A percentile compares a stretch with the other conserved stretches of the same genome.
Evolutionary conservation across 2,888 invertebrate genomes (phyloP).

Genomic region (Tethea ocularis): DNA sequence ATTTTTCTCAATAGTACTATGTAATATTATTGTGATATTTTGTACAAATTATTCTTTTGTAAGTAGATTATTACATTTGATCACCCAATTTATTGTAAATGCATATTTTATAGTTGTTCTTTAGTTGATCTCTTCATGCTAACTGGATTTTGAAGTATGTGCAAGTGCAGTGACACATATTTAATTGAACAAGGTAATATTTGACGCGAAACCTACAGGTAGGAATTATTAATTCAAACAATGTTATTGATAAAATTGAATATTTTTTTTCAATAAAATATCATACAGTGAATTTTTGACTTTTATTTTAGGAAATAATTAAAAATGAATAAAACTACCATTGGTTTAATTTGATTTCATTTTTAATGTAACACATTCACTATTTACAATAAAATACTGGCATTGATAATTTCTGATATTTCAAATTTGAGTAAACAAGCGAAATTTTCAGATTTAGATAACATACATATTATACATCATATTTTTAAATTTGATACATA

Average conservation of each 20-base stretch:
- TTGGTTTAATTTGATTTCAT: conserved; percentile 57
- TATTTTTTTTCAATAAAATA: conserved; percentile 79
- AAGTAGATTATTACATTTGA: conserved; percentile 51
- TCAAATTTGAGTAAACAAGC: conserved; percentile 40
- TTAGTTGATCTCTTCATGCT: conserved; percentile 20
- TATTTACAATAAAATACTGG: conserved; percentile 83
- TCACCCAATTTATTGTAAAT: conserved; percentile 30
- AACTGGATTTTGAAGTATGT: conserved; percentile 59
- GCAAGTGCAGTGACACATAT: conserved; percentile 71
- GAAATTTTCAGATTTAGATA: conserved; percentile 25
- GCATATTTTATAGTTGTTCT: conserved; percentile 6
- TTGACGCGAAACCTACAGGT: conserved; percentile 59
- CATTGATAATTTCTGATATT: conserved; percentile 67
- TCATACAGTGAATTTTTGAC: conserved; percentile 44
- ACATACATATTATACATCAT: conserved; percentile 28
- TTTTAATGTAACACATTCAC: conserved; percentile 78
- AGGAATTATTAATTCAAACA: conserved; percentile 63
- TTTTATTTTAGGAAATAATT: conserved; percentile 32
- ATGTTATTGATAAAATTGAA: conserved; percentile 69
- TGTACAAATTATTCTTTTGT: conserved; percentile 76
- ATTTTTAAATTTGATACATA: conserved; percentile 21
- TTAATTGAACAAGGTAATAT: conserved; percentile 66
- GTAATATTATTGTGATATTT: conserved; percentile 76
- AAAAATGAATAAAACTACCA: conserved; percentile 51
- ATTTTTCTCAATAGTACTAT: conserved; percentile 54